Percentiles rank a stretch among this genome's conserved stretches.
Conservation (phyloP, 2,797 vertebrate genomes). For the Phylloscopus collybita region DNA sequence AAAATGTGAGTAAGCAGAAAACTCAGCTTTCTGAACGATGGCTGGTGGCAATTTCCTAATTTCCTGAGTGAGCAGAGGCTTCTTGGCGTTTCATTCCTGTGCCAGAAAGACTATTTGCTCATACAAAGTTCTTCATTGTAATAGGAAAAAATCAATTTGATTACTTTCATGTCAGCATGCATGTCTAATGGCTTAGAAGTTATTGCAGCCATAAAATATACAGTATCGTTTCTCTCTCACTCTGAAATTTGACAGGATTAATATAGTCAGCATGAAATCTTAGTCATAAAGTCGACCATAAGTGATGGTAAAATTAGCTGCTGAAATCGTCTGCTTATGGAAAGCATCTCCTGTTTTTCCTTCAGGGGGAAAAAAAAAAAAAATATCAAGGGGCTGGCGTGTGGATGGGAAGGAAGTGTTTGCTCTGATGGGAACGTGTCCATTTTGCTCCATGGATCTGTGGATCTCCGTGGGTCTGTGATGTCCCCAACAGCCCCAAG, state of each 20-base stretch:
- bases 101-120: conserved; percentile 45
- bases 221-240: conserved; percentile 43
- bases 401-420: not conserved
- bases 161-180: conserved; percentile 58
- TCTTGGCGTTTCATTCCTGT: not conserved
- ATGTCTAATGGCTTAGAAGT: conserved; percentile 61
- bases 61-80: conserved; percentile 25
- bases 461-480: rapidly evolving
- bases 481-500: not conserved
- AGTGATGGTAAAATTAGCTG: conserved; percentile 60
- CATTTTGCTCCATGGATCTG: not conserved
- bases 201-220: conserved; percentile 59
- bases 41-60: conserved; percentile 29
- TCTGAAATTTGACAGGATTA: conserved; percentile 65
- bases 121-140: conserved; percentile 50
- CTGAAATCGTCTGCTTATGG: conserved; percentile 48
- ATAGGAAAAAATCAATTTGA: conserved; percentile 66
- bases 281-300: conserved; percentile 62
- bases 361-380: conserved; percentile 18
- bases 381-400: not conserved
- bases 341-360: conserved; percentile 45
- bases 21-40: conserved; percentile 8
- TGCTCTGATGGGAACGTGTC: not conserved
- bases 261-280: conserved; percentile 70
- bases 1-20: conserved; percentile 37